Evolutionary conservation across 2,797 vertebrate genomes (phyloP), one percentile per base, ranked within the genome.

Genomic region (Danio choprae): DNA sequence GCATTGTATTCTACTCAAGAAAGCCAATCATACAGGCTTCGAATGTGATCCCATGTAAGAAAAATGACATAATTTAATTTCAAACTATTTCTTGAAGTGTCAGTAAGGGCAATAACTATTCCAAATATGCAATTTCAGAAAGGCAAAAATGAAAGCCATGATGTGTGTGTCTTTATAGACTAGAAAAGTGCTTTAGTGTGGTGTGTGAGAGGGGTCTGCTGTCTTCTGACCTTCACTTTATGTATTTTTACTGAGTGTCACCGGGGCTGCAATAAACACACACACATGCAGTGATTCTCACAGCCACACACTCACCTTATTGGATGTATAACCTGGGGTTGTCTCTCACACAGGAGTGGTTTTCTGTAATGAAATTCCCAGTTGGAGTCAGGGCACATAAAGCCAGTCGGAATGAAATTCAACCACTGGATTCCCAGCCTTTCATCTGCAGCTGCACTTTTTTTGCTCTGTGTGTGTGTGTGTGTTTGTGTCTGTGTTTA

Each of bases 341-440:
- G 80, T 82, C 83, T 81, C 83, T 81, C 71, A 79, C 79, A 86
- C 80, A 80, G 68, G 64, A 77, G 74, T 81, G 65, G 59, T 77
- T 82, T 82, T 81, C 83, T 82, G 83, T 86, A 86, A 84, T 86
- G 74, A 84, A 86, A 84, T 86, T 83, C 85, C 81, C 82, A 82
- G 85, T 77, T 1, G 18, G 77, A 82, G 80, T 84, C 65, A 59
- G 65, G 51, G 69, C 77, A 84, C 74, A 86, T 81, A 83, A 86
- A 83, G 77, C 80, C 71, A 38, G 65, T 41, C 16, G 60, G 80
- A 86, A 86, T 82, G 74, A 84, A 86, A 86, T 83, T 86, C 80
- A 78, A 68, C 80, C 73, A 73, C 74, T 74, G 65, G 85, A 83
- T 80, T 84, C 60, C 74, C 53, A 81, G 69, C 59, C 78, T 86